Base-by-base conservation (phyloP, 2,113 vertebrate species). In the Tor tambroides region DNA sequence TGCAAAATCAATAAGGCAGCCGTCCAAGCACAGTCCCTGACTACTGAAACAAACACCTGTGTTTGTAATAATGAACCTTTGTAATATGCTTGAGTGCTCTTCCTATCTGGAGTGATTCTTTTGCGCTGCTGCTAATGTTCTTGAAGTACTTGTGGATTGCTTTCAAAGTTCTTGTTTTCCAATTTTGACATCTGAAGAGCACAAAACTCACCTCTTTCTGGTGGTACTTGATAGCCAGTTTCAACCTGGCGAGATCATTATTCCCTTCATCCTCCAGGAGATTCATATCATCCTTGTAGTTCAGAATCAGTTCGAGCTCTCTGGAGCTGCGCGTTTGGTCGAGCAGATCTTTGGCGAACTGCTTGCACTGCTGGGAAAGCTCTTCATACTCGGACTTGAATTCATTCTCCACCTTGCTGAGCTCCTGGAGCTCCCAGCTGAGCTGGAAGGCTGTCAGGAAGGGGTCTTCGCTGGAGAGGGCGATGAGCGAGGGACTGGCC, bases 351-450 rank as follows among this genome's bases (percentile, higher is more conserved):
- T 99, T 99, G 38, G 98, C 98, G 88, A 99, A 99, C 87, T 97
- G 97, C 92, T 99, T 99, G 89, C 98, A 99, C 87, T 98, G 97
- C 74, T 95, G 96, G 0, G 98, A 99, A 88, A 99, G 94, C 89
- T 99, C 98, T 91, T 99, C 98, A 2, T 99, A 99, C 93, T 99
- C 98, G 0, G 97, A 97, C 91, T 99, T 99, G 92, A 99, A 99
- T 91, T 99, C 98, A 17, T 99, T 99, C 93, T 99, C 98, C 2
- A 99, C 97, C 93, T 99, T 99, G 89, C 98, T 99, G 89, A 99
- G 94, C 85, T 99, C 98, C 92, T 99, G 96, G 69, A 99, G 96
- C 91, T 99, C 98, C 98, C 98, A 99, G 92, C 98, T 98, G 80
- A 99, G 92, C 10, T 97, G 97, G 91, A 99, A 99, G 69, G 98